Conservation (phyloP, 2,888 invertebrate genomes). For the Hermodice carunculata region DNA sequence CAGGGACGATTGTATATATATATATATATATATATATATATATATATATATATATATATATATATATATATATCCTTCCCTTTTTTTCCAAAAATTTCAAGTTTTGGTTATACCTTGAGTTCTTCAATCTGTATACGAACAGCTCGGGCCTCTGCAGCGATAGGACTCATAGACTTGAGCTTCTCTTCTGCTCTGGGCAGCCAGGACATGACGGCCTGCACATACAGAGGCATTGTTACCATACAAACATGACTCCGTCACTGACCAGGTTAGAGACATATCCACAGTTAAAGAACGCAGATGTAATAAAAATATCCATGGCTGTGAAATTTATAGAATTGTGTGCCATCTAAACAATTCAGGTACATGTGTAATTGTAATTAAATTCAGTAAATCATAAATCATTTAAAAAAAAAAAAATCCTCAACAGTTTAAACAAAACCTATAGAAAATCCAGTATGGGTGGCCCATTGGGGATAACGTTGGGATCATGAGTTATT, state of each 20-base stretch:
- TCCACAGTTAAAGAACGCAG: too few relatives aligned
- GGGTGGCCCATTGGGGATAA: too few relatives aligned
- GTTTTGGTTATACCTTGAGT: slow-evolving; percentile 70
- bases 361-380: too few relatives aligned
- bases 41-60: too few relatives aligned
- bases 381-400: too few relatives aligned
- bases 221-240: slow-evolving; percentile 6
- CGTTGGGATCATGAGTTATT: too few relatives aligned
- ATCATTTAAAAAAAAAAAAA: too few relatives aligned
- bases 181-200: slow-evolving; percentile 81
- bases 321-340: not conserved
- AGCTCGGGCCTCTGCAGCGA: slow-evolving; percentile 89
- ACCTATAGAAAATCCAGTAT: too few relatives aligned
- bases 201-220: slow-evolving; percentile 64
- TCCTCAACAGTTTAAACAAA: too few relatives aligned
- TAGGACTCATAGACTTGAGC: slow-evolving; percentile 87
- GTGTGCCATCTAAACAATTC: not conserved
- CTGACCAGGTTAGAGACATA: not conserved
- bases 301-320: too few relatives aligned
- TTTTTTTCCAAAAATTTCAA: not conserved
- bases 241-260: not conserved
- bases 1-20: too few relatives aligned
- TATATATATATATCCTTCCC: not conserved
- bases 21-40: too few relatives aligned
- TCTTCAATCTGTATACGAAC: slow-evolving; percentile 90